phyloP scores from a whole-genome alignment of 2,113 vertebrate species.

The Malurus melanocephalus region DNA sequence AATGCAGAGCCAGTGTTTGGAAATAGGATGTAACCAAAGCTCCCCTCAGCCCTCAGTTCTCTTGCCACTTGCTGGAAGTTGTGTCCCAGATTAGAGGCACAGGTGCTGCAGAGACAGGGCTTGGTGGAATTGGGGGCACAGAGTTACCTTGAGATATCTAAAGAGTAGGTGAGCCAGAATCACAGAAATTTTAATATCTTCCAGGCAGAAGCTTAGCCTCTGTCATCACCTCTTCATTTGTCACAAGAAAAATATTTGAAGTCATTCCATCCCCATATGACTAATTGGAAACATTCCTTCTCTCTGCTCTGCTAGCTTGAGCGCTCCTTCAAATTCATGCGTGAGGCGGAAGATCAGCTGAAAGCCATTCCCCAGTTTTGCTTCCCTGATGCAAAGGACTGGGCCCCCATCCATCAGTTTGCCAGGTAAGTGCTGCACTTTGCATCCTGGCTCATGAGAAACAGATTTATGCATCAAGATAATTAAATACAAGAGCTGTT shows the following conservation, averaged over 20 bases:
- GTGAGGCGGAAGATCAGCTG: constrained; percentile 92
- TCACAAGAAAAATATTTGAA: constrained; percentile 54
- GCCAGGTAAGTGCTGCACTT: constrained; percentile 77
- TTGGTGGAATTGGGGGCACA: not conserved
- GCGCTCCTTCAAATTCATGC: constrained; percentile 92
- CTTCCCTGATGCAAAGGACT: constrained; percentile 95
- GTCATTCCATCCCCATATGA: constrained; percentile 48
- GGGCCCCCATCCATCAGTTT: constrained; percentile 90
- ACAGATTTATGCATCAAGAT: not conserved
- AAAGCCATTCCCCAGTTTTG: constrained; percentile 97
- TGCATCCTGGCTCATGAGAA: not conserved
- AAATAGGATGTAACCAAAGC: not conserved
- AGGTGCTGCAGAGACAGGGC: not conserved
- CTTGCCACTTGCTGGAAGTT: rapidly evolving
- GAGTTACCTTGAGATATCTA: not conserved
- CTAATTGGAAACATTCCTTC: constrained; percentile 64
- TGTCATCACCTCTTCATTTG: constrained; percentile 61
- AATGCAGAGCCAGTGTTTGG: not conserved
- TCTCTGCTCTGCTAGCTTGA: constrained; percentile 79
- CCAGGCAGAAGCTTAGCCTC: constrained; percentile 58
- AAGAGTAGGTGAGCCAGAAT: constrained; percentile 38
- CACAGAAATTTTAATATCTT: constrained; percentile 52
- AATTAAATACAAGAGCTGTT: not conserved
- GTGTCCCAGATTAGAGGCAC: not conserved
- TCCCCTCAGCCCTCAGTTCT: not conserved